Percentiles rank a stretch among this genome's conserved stretches.
These are phyloP conservation scores for Chlorodrepanis virens DNA, from an alignment of 2,113 vertebrate species.

Conservation along the genomic window DNA sequence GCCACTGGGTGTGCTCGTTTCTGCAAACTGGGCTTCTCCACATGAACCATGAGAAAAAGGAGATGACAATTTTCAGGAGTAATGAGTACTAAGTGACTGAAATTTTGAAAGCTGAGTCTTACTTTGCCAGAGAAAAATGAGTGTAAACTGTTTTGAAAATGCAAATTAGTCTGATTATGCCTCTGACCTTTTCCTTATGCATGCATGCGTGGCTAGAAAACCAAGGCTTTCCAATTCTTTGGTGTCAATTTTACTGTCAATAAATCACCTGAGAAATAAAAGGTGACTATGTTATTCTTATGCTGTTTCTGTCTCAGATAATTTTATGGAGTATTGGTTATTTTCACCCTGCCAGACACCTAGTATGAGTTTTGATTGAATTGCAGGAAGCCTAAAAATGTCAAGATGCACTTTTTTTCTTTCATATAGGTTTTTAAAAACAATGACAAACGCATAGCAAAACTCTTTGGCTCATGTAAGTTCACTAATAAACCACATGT, in stretches of 20 bases:
- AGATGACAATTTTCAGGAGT: background rate
- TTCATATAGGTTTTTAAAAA: background rate
- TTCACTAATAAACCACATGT: slow-evolving; percentile 60
- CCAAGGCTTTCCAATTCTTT: background rate
- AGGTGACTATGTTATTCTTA: background rate
- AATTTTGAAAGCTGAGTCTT: background rate
- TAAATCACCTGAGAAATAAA: background rate
- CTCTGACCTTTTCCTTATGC: background rate
- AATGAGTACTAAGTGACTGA: background rate
- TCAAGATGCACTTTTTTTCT: background rate
- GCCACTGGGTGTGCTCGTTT: accelerated
- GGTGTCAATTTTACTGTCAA: background rate
- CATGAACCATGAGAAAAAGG: background rate
- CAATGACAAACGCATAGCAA: slow-evolving; percentile 31
- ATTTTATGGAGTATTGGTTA: background rate
- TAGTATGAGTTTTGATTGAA: background rate
- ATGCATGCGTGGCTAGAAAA: background rate
- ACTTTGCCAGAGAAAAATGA: background rate
- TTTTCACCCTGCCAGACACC: background rate
- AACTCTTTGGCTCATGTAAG: slow-evolving; percentile 28
- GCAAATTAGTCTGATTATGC: background rate
- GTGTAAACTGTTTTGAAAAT: background rate
- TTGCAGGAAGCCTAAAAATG: background rate
- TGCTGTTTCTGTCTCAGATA: background rate
- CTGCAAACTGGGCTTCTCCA: background rate